phyloP scores from a whole-genome alignment of 2,797 vertebrate species.

The Bradypodion pumilum region DNA sequence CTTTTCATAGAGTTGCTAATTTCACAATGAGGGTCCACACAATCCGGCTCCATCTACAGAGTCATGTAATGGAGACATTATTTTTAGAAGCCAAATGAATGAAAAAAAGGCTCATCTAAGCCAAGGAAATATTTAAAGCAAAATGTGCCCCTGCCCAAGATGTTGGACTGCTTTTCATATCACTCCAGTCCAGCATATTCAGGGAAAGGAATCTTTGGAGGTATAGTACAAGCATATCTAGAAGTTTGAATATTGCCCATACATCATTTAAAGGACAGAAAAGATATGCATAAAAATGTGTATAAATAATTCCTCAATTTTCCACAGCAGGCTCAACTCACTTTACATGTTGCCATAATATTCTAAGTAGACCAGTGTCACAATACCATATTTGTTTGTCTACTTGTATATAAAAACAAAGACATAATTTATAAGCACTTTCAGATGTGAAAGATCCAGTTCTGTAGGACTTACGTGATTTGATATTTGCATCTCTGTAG shows the following conservation, averaged over 20 bases:
- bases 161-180: no score
- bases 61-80: neutral
- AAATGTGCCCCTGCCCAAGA: no score
- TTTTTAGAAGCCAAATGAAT: neutral
- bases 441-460: conserved; percentile 1
- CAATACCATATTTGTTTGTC: neutral
- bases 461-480: conserved; percentile 91
- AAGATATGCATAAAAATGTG: neutral
- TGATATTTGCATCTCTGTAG: conserved; percentile 98
- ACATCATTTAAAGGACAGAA: neutral
- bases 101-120: neutral
- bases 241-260: no score
- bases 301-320: neutral
- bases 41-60: neutral
- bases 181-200: no score
- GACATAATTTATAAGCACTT: neutral
- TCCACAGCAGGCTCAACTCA: neutral
- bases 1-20: neutral
- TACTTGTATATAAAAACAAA: neutral
- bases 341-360: neutral
- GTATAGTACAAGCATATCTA: no score
- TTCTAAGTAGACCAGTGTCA: neutral
- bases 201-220: no score
- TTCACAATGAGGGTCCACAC: neutral
- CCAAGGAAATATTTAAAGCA: no score